Evolutionary conservation across 2,797 vertebrate genomes (phyloP).

Genomic region (Sparidentex hasta): DNA sequence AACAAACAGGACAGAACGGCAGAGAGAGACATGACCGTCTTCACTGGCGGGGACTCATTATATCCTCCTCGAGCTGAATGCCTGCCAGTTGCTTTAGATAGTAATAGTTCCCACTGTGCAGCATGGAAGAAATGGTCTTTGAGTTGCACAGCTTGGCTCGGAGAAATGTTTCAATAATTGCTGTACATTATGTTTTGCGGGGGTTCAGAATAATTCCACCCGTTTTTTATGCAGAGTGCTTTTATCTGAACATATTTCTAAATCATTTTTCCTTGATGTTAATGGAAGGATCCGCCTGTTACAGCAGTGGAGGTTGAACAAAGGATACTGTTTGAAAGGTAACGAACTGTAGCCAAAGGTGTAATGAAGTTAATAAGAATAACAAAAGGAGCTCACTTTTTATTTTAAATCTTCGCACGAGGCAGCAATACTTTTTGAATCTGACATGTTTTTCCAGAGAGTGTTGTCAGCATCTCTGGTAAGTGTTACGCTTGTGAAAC

Average conservation of each 20-base stretch:
- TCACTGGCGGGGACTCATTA: constrained; percentile 32
- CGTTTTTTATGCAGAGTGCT: constrained; percentile 13
- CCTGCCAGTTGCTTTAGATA: constrained; percentile 24
- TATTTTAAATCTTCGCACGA: constrained; percentile 15
- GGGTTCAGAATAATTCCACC: constrained; percentile 15
- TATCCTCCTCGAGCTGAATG: constrained; percentile 16
- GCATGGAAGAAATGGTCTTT: constrained; percentile 23
- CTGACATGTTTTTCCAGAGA: constrained; percentile 15
- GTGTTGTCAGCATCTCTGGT: constrained; percentile 46
- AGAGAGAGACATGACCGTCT: constrained; percentile 11
- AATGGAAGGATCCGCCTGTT: background rate
- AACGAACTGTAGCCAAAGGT: constrained; percentile 2
- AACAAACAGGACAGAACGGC: background rate
- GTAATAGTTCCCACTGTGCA: background rate
- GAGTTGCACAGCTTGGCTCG: background rate
- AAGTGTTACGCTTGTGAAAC: constrained; percentile 55
- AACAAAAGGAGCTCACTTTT: background rate
- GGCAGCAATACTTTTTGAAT: constrained; percentile 10
- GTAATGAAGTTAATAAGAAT: background rate
- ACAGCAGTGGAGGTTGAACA: background rate
- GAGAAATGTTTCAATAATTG: constrained; percentile 30
- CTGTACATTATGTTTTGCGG: constrained; percentile 9
- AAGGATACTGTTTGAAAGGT: background rate
- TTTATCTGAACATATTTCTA: constrained; percentile 13
- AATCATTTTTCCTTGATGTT: constrained; percentile 5